Base-by-base conservation (phyloP, 2,113 vertebrate genomes). In the Labrus mixtus region DNA sequence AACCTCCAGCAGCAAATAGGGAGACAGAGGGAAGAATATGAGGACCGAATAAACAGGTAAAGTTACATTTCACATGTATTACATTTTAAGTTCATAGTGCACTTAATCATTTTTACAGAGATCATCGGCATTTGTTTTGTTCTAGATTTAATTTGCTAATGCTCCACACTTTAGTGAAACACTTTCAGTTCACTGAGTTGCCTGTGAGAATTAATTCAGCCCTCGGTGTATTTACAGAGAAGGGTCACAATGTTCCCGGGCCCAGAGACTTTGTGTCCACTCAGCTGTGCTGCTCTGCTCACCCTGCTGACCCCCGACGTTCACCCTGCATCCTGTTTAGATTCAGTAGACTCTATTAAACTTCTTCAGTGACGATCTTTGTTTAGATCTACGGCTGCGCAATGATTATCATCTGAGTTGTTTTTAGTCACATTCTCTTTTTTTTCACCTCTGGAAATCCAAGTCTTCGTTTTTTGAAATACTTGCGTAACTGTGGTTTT, bases 31-130 rank as follows among this genome's bases (percentile, higher is more conserved):
- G 93, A 90, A 0, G 93, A 95, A 64, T 93, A 95, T 0, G 76
- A 95, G 60, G 75, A 83, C 5, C 72, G 89, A 46, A 94, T 94
- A 33, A 79, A 85, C 90, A 95, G 95, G 95, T 95, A 93, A 37
- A 8, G 13, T 37, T 25, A 20, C 1, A 1, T 37, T 56, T 55
- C 0, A 10, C 53, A 53, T 46, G 12, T 53, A 9, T 62, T 50
- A 12, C 36, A 63, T 55, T 74, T 53, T 8, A 16, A 55, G 17
- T 19, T 15, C 53, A 61, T 16, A 20, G 36, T 9, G 20, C 33
- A 54, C 57, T n/a, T 33, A 63, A 57, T 36, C 41, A 39, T n/a
- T 13, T 6, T 19, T 9, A 23, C 12, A 51, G 37, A 67, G 58
- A 71, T 73, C 76, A 25, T 15, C 50, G 56, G 1, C 66, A 19